Percentiles rank a stretch among this genome's conserved stretches.
These are phyloP conservation scores for Nomada fucata DNA, from an alignment of 2,888 invertebrate genomes.

Conservation along the genomic window DNA sequence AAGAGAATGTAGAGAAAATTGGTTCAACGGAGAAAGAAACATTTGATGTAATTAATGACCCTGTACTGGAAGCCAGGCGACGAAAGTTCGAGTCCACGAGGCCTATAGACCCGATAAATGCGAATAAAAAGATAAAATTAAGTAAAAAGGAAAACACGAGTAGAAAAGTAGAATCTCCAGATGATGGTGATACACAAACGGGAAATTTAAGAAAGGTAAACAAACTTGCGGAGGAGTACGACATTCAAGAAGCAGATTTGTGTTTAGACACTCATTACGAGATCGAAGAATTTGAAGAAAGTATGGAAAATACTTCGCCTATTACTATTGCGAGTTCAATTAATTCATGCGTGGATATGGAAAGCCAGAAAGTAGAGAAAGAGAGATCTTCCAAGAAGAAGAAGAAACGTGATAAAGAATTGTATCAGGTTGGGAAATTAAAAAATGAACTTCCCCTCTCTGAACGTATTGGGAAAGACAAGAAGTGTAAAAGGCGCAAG, in stretches of 20 bases:
- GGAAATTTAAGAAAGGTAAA: constrained; percentile 41
- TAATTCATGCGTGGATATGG: constrained; percentile 66
- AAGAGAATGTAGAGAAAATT: constrained; percentile 62
- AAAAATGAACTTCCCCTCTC: constrained; percentile 78
- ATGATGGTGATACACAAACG: constrained; percentile 42
- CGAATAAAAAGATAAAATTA: constrained; percentile 85
- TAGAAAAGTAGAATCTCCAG: constrained; percentile 55
- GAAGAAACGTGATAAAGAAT: constrained; percentile 84
- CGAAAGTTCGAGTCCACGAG: constrained; percentile 85
- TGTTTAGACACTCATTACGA: constrained; percentile 70
- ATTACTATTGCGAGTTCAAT: constrained; percentile 64
- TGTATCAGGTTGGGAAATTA: constrained; percentile 84
- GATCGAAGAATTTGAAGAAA: constrained; percentile 65
- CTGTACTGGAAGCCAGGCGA: constrained; percentile 85
- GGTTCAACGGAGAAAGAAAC: constrained; percentile 56
- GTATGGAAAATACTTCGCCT: constrained; percentile 63
- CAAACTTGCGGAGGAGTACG: constrained; percentile 61
- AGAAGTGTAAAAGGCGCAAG: constrained; percentile 79
- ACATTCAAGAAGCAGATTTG: constrained; percentile 59
- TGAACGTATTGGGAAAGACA: constrained; percentile 80
- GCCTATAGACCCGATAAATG: constrained; percentile 84
- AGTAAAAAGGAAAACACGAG: constrained; percentile 68
- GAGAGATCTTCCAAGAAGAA: constrained; percentile 81
- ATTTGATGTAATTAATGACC: constrained; percentile 79
- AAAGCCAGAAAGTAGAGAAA: constrained; percentile 77